These are phyloP conservation scores for Bettongia penicillata DNA, from an alignment of 2,113 vertebrate genomes.

Conservation along the genomic window DNA sequence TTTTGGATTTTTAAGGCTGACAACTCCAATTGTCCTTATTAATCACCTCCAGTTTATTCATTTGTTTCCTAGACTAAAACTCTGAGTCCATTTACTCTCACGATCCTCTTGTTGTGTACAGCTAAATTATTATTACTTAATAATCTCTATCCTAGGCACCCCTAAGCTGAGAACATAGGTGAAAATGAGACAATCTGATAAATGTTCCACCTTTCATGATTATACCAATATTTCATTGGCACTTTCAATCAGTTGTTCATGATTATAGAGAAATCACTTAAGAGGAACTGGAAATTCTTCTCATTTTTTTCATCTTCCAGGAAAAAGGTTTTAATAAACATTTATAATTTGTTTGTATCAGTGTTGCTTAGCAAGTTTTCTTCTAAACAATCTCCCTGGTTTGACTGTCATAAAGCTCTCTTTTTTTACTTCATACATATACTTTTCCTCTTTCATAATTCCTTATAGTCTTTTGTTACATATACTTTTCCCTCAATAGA, in stretches of 20 bases:
- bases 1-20: neutral
- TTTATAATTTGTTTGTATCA: slow-evolving; percentile 66
- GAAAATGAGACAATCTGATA: slow-evolving; percentile 33
- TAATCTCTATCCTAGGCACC: neutral
- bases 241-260: slow-evolving; percentile 27
- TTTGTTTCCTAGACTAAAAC: neutral
- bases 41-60: neutral
- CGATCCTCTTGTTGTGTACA: neutral
- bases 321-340: slow-evolving; percentile 58
- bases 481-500: slow-evolving; percentile 22
- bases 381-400: slow-evolving; percentile 28
- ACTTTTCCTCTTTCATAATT: slow-evolving; percentile 52
- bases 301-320: slow-evolving; percentile 54
- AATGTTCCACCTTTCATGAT: slow-evolving; percentile 11
- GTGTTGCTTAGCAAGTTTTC: slow-evolving; percentile 64
- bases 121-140: neutral
- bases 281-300: slow-evolving; percentile 30
- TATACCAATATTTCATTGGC: neutral
- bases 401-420: neutral
- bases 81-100: neutral
- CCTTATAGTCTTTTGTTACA: slow-evolving; percentile 39
- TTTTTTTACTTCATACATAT: slow-evolving; percentile 1
- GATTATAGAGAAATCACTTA: slow-evolving; percentile 14
- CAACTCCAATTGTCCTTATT: neutral
- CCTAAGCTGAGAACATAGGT: slow-evolving; percentile 40